Evolutionary conservation across 1,140 invertebrate genomes (phyloP), one percentile per base, ranked within the genome.

Genomic region (Bombus sylvicola): DNA sequence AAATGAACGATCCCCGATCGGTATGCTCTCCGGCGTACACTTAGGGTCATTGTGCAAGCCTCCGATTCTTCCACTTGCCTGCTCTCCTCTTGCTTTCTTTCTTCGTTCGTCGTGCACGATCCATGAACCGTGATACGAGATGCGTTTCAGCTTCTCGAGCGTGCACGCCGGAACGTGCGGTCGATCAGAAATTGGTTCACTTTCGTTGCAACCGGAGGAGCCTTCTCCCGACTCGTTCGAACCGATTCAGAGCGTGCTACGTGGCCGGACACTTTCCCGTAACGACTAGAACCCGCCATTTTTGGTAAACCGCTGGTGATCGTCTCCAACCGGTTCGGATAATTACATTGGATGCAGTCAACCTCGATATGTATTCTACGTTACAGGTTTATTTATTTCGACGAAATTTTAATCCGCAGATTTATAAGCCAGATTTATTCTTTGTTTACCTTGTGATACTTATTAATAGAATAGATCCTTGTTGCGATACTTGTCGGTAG

Each of bases 161-260:
- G 71, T 75, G 72, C n/a, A 59, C 34, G 22, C n/a, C 43, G 62
- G 71, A 79, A 76, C 81, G n/a, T 73, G 77, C 78, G 82, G 74
- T 81, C 82, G 87, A 89, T 88, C 88, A 88, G 88, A 89, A 89
- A 88, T 89, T 89, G 73, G 87, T 80, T 89, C 77, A 79, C 88
- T 89, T 88, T 89, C 83, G 75, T 83, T 82, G 47, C 62, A 12
- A 53, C 64, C 68, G 64, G 47, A 43, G 37, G 9, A 34, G 5
- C 12, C n/a, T 15, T 43, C 25, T 39, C n/a, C 15, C 53, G 34
- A 12, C 59, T 43, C 34, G 13, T 31, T 28, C 28, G 2, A 39
- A 10, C 13, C 59, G 28, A 78, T 78, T 78, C 47, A 83, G 81
- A 75, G 81, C 72, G 72, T 62, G 80, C 69, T 41, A 68, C 72